Evolutionary conservation across 2,888 invertebrate genomes (phyloP).

Genomic region (Trichogramma evanescens): DNA sequence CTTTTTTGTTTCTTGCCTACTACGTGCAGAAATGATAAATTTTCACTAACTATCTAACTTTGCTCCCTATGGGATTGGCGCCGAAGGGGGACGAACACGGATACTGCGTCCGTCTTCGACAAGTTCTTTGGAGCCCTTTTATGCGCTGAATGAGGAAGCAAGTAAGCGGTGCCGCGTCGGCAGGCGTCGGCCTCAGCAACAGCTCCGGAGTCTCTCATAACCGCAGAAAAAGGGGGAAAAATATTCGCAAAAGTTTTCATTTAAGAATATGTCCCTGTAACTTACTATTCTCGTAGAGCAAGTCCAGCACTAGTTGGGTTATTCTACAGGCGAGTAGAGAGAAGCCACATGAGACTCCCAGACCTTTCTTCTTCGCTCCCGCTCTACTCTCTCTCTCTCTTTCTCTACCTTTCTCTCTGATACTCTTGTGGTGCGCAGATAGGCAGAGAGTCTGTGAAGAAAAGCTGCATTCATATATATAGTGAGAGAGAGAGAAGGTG

Average conservation of each 20-base stretch:
- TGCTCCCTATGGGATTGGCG: neutral
- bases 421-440: no score
- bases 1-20: neutral
- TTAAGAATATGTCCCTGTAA: constrained; percentile 23
- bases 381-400: no score
- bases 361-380: no score
- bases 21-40: constrained; percentile 12
- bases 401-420: no score
- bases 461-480: no score
- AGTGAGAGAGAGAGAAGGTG: neutral
- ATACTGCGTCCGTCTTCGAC: neutral
- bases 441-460: no score
- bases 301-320: no score
- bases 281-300: constrained; percentile 13
- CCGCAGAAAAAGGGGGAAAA: constrained; percentile 4
- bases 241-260: constrained; percentile 22
- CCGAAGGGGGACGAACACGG: neutral
- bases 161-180: neutral
- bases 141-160: no score
- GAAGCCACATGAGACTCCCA: no score
- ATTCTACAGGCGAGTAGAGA: no score
- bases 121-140: neutral
- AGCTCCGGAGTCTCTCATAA: no score
- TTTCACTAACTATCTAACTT: constrained; percentile 6
- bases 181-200: no score